Evolutionary conservation across 1,140 invertebrate genomes (phyloP), one percentile per base, ranked within the genome.

Genomic region (Drosophila ambigua): DNA sequence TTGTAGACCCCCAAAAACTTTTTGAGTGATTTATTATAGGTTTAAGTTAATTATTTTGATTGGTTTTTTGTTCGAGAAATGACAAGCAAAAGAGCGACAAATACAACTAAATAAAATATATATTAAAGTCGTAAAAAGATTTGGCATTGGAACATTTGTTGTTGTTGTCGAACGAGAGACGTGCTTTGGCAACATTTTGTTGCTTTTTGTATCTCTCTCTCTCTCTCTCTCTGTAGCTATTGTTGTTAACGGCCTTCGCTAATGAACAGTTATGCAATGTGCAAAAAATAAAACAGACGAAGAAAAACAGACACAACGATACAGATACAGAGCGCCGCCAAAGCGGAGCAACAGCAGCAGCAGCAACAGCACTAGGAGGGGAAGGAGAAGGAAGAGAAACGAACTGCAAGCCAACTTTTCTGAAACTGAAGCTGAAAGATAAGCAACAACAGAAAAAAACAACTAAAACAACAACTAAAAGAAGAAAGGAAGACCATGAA

Each of bases 191-290:
- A 65, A 66, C 61, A 65, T 61, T 81, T 72, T 67, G 41, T 80
- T 68, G 16, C 35, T 45, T 59, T 52, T 72, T 59, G 57, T 71
- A 24, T 57, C 58, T 46, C 6, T 61, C 35, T 63, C 45, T 44
- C 44, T 60, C 43, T 51, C 61, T 61, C 61, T 53, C 45, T 9
- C 11, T 60, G 53, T 45, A 31, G 62, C 59, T 73, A 59, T 68
- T 74, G 72, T 74, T 63, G 63, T 64, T 77, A 62, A 79, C 76
- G 77, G 83, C 83, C 83, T 88, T 82, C 76, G 72, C 75, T 77
- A 88, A 88, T 87, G 85, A 87, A 77, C 83, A 81, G 83, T 87
- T 87, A 87, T 87, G 83, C 83, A 87, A 88, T 82, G 75, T 79
- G 83, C 83, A 79, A 87, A 76, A 80, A 69, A 61, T n/a, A 68